These are phyloP conservation scores for Oscarella lobularis DNA, from an alignment of 37 sponge, comb jelly and placozoan species.

Conservation along the genomic window DNA sequence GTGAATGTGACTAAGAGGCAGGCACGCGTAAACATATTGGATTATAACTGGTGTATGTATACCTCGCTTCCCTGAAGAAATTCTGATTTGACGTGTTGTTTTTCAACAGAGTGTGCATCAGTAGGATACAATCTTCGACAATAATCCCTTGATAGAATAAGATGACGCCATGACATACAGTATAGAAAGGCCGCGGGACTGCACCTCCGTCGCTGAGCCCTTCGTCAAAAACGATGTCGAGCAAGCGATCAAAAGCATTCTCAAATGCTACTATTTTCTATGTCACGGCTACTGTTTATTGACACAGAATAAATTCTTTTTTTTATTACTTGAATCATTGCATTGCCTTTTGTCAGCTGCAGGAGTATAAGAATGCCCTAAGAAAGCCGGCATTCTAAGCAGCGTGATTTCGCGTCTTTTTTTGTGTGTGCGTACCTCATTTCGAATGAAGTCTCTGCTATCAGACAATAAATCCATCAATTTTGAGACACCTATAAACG, in stretches of 20 bases:
- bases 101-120: constrained; percentile 51
- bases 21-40: too few relatives aligned
- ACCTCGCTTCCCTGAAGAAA: constrained; percentile 66
- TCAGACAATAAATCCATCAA: constrained; percentile 85
- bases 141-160: constrained; percentile 32
- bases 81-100: constrained; percentile 76
- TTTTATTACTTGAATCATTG: constrained; percentile 43
- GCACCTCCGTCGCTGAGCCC: constrained; percentile 81
- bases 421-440: constrained; percentile 55
- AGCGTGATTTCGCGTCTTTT: too few relatives aligned
- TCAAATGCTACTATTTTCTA: constrained; percentile 93
- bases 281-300: neutral
- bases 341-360: constrained; percentile 58
- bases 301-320: neutral
- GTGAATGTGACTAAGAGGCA: too few relatives aligned
- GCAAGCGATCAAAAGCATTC: constrained; percentile 80
- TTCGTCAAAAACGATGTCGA: constrained; percentile 55
- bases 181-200: neutral
- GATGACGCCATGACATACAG: neutral
- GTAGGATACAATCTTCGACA: constrained; percentile 65
- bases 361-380: constrained; percentile 56
- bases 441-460: constrained; percentile 68
- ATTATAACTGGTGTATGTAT: too few relatives aligned
- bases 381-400: too few relatives aligned
- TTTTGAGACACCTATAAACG: constrained; percentile 26